These are phyloP conservation scores for Metridium senile DNA, from an alignment of 92 coral and sea anemone genomes.

Conservation along the genomic window DNA sequence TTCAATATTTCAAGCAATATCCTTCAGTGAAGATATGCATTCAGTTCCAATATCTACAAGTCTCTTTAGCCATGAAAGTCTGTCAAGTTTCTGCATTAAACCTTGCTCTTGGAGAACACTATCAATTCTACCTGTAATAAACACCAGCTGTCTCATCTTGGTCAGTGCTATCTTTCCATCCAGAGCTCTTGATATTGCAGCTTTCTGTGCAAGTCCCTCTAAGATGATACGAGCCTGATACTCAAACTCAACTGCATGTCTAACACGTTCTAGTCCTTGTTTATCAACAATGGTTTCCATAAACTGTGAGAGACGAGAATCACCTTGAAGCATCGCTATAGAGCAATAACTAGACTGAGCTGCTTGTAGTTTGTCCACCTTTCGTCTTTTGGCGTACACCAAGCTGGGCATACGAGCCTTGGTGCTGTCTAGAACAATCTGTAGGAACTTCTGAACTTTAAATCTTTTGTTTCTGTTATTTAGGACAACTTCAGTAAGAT, in stretches of 20 bases:
- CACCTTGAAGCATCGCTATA: not conserved
- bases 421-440: conserved; percentile 57
- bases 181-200: conserved; percentile 44
- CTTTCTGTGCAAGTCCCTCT: conserved; percentile 75
- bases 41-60: conserved; percentile 32
- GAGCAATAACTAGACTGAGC: not conserved
- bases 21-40: conserved; percentile 6
- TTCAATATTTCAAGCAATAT: not conserved
- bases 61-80: conserved; percentile 9
- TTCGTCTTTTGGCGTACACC: conserved; percentile 18
- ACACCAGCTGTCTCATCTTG: conserved; percentile 54
- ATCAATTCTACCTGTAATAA: conserved; percentile 62
- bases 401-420: conserved; percentile 41
- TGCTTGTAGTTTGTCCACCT: conserved; percentile 14
- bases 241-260: conserved; percentile 52
- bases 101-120: conserved; percentile 29
- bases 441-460: conserved; percentile 43
- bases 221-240: conserved; percentile 72
- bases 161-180: conserved; percentile 29
- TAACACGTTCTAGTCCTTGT: conserved; percentile 22
- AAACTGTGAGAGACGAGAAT: not conserved
- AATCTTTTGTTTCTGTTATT: conserved; percentile 30
- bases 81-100: conserved; percentile 5
- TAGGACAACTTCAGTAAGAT: conserved; percentile 47
- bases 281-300: conserved; percentile 20